phyloP scores from a whole-genome alignment of 35 echinoderm and acorn worm species.

The Amphiura filiformis region DNA sequence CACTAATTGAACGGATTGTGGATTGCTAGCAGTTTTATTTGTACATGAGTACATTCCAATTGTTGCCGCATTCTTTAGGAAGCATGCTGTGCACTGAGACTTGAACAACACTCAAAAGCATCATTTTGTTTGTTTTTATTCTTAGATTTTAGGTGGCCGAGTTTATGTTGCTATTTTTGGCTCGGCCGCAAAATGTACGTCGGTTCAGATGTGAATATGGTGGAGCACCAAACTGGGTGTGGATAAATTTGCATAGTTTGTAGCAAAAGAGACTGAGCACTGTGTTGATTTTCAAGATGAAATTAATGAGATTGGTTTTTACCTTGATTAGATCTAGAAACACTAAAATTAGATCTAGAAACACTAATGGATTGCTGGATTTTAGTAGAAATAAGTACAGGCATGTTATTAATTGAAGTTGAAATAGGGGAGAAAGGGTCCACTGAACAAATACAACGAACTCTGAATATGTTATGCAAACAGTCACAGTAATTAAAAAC shows the following conservation, averaged over 20 bases:
- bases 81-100: not conserved
- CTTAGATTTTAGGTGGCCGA: not conserved
- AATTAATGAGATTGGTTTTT: not conserved
- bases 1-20: slow-evolving; percentile 7
- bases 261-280: too few species aligned
- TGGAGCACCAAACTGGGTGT: not conserved
- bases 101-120: not conserved
- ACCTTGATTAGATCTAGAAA: not conserved
- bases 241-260: not conserved
- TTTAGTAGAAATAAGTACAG: too few species aligned
- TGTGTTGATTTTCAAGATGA: not conserved
- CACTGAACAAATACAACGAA: too few species aligned
- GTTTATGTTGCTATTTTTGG: not conserved
- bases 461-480: too few species aligned
- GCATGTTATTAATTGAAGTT: too few species aligned
- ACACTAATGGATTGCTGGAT: not conserved
- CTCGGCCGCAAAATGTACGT: not conserved
- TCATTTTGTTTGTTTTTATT: not conserved
- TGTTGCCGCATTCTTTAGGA: not conserved
- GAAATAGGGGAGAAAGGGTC: too few species aligned
- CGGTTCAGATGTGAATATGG: not conserved
- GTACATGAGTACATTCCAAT: not conserved
- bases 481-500: too few species aligned
- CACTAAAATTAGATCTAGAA: not conserved
- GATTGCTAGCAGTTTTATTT: not conserved